Conservation (phyloP, 2,113 vertebrate genomes). For the Oostethus manadensis region DNA sequence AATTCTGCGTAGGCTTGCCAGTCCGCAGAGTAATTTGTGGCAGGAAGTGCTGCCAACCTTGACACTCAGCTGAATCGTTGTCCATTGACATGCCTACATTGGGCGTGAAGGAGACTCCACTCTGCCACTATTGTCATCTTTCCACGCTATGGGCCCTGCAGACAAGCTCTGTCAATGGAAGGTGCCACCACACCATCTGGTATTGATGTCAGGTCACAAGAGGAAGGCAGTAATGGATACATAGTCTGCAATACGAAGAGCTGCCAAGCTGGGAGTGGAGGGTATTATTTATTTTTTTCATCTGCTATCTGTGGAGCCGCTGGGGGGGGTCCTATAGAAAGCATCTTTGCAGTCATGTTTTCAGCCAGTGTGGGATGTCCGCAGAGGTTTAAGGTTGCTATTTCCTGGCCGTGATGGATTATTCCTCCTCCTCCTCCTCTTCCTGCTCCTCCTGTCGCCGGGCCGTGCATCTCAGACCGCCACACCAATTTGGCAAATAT, state of each 20-base stretch:
- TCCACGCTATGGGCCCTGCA: conserved; percentile 74
- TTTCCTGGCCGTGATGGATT: conserved; percentile 72
- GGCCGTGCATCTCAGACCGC: conserved; percentile 62
- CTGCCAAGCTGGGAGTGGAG: conserved; percentile 50
- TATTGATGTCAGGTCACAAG: conserved; percentile 69
- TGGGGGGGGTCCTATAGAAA: conserved; percentile 49
- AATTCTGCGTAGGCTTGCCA: too few relatives aligned
- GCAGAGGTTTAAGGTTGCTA: conserved; percentile 57
- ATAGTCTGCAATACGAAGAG: conserved; percentile 58
- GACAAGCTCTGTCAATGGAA: conserved; percentile 70
- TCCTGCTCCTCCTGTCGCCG: conserved; percentile 59
- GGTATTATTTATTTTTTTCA: conserved; percentile 50
- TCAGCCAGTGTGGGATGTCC: conserved; percentile 48
- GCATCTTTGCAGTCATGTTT: conserved; percentile 36
- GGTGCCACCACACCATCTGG: conserved; percentile 57
- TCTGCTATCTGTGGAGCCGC: conserved; percentile 59
- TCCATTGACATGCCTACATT: conserved; percentile 7
- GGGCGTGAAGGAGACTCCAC: conserved; percentile 51
- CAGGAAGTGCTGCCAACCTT: background rate
- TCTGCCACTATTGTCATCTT: conserved; percentile 70
- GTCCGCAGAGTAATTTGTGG: too few relatives aligned
- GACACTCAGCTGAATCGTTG: background rate
- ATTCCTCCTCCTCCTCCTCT: conserved; percentile 53
- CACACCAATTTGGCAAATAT: conserved; percentile 57
- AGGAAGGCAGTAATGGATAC: conserved; percentile 74